Percentiles rank a stretch among this genome's conserved stretches.
These are phyloP conservation scores for Nestor notabilis DNA, from an alignment of 2,113 vertebrate genomes.

Conservation along the genomic window DNA sequence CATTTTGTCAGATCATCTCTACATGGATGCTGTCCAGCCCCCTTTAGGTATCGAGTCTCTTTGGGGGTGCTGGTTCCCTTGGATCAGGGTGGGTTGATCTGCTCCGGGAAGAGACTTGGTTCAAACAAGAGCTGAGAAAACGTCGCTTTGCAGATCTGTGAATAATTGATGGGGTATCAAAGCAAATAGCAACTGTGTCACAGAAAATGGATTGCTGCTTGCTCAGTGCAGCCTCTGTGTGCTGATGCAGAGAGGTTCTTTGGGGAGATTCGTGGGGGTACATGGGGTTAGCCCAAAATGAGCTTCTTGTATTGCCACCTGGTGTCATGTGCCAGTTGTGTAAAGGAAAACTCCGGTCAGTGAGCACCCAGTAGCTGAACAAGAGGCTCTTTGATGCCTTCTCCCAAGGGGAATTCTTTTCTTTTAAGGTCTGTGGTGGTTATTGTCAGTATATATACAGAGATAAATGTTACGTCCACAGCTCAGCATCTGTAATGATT, in stretches of 20 bases:
- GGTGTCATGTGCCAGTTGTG: background rate
- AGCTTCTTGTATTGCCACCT: accelerated
- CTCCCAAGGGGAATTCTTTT: background rate
- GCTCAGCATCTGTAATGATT: background rate
- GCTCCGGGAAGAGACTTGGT: background rate
- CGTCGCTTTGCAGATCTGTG: background rate
- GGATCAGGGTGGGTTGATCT: accelerated
- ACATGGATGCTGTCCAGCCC: too few relatives aligned
- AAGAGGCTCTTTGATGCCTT: background rate
- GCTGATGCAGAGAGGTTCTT: background rate
- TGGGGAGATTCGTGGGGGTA: background rate
- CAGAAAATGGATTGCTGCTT: background rate
- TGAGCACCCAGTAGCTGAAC: background rate
- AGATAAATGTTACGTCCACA: background rate
- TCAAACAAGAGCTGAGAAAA: background rate
- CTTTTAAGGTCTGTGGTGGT: background rate
- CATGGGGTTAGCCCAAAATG: background rate
- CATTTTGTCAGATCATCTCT: background rate
- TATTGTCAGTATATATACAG: background rate
- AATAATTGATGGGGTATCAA: background rate
- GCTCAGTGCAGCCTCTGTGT: background rate
- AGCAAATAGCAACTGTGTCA: background rate
- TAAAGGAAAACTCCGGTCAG: background rate
- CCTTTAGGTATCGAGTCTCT: background rate
- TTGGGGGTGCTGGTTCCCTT: background rate